A percentile compares a stretch with the other conserved stretches of the same genome.
phyloP scores from a whole-genome alignment of 1,140 invertebrate species.

The Saccostrea cuccullata region DNA sequence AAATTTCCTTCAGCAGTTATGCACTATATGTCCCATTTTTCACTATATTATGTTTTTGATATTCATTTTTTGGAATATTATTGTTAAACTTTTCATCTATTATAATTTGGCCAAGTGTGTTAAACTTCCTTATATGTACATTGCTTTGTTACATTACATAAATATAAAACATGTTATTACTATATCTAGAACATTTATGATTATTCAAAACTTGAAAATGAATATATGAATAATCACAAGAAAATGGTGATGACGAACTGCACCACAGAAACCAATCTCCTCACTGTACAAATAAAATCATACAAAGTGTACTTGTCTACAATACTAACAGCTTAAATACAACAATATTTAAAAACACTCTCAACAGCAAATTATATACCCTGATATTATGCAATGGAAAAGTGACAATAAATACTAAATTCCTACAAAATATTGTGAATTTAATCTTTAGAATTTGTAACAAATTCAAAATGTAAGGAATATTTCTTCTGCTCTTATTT shows the following conservation, averaged over 20 bases:
- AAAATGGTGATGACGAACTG: background rate
- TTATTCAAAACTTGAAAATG: background rate
- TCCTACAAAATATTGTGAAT: background rate
- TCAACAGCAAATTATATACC: constrained; percentile 15
- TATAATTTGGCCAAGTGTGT: no score
- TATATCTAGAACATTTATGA: background rate
- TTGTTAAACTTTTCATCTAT: no score
- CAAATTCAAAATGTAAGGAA: background rate
- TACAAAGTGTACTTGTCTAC: background rate
- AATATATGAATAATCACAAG: background rate
- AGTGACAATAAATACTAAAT: constrained; percentile 4
- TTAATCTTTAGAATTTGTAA: no score
- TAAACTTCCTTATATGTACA: no score
- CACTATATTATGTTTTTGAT: no score
- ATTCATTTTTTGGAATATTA: no score
- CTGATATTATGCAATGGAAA: constrained; percentile 31
- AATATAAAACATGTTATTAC: no score
- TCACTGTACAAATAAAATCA: background rate
- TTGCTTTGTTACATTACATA: no score
- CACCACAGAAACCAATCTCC: background rate
- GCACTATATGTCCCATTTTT: no score
- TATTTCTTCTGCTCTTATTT: background rate
- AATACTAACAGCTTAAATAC: background rate
- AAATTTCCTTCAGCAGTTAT: no score
- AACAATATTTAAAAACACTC: background rate